Evolutionary conservation across 2,113 vertebrate species (phyloP), one percentile per base, ranked within the genome.

Genomic region (Vulpes vulpes): DNA sequence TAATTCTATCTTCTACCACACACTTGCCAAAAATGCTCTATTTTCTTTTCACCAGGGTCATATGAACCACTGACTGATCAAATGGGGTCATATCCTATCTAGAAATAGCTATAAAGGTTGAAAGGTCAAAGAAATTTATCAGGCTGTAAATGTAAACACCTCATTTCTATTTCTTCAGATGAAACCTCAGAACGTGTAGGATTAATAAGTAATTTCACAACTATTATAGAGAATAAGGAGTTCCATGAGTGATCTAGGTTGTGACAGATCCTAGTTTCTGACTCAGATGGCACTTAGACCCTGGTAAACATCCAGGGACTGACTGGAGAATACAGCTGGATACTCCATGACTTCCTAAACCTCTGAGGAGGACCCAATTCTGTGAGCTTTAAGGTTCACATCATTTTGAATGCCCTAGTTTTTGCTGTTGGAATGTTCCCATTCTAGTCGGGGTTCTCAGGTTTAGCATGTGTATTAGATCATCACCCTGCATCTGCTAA

Each of bases 141-240:
- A 38, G 73, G 64, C 20, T 69, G 82, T 11, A 92, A 92, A 38
- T 94, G 25, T 86, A 95, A 88, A 78, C 11, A 51, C 35, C 43
- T 49, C 53, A 65, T 85, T 92, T 91, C 69, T 96, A 0, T 60
- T 95, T 87, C 69, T 91, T 93, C 81, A 78, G 8, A 5, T 59
- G 65, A 82, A 90, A 80, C 60, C 55, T 89, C 10, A 8, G 25
- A 59, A 51, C 43, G n/a, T 76, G 80, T 89, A 81, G 32, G 65
- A 43, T 89, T 64, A 60, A 49, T 55, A 64, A 78, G 62, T 78
- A 59, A 79, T 69, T 92, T 86, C 32, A 62, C 87, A 71, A 8
- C 27, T n/a, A 3, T 19, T 49, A 16, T 11, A 80, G 91, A 87
- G 69, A 89, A 55, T 49, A 25, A 57, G 32, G 74, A 25, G 51